phyloP scores from a whole-genome alignment of 2,797 vertebrate genomes.

The Botia almorhae region DNA sequence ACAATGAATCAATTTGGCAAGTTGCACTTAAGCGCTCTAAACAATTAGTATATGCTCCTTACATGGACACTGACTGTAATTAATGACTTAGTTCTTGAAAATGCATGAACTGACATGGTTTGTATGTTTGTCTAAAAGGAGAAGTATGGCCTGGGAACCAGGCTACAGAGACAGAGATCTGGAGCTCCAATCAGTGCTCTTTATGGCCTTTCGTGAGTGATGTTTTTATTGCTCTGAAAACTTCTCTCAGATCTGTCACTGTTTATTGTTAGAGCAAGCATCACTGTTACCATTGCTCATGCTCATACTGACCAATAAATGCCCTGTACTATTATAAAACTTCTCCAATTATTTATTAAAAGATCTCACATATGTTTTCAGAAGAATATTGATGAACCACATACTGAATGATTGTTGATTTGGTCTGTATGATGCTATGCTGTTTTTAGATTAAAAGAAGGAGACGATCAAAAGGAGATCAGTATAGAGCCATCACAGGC shows the following conservation, averaged over 20 bases:
- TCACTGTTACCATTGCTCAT: too few species aligned
- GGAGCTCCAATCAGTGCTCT: conserved; percentile 91
- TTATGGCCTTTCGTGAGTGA: conserved; percentile 93
- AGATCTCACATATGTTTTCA: too few species aligned
- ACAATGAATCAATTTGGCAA: background rate
- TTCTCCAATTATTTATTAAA: too few species aligned
- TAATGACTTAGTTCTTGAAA: background rate
- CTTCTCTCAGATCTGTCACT: background rate
- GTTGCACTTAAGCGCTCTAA: background rate
- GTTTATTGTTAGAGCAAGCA: too few species aligned
- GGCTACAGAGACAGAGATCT: conserved; percentile 92
- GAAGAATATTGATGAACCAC: background rate
- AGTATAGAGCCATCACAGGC: conserved; percentile 93
- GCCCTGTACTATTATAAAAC: too few species aligned
- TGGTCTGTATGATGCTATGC: background rate
- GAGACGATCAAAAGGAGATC: conserved; percentile 96
- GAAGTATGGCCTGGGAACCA: conserved; percentile 95
- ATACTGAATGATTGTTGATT: background rate
- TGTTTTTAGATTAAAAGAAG: conserved; percentile 89
- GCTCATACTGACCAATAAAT: too few species aligned
- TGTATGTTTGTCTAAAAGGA: conserved; percentile 77
- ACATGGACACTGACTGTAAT: background rate
- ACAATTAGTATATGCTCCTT: background rate
- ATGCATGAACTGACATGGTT: conserved; percentile 45
- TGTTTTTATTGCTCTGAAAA: background rate